A percentile compares a stretch with the other conserved stretches of the same genome.
Evolutionary conservation across 2,113 vertebrate genomes (phyloP).

Genomic region (Tringa solitaria): DNA sequence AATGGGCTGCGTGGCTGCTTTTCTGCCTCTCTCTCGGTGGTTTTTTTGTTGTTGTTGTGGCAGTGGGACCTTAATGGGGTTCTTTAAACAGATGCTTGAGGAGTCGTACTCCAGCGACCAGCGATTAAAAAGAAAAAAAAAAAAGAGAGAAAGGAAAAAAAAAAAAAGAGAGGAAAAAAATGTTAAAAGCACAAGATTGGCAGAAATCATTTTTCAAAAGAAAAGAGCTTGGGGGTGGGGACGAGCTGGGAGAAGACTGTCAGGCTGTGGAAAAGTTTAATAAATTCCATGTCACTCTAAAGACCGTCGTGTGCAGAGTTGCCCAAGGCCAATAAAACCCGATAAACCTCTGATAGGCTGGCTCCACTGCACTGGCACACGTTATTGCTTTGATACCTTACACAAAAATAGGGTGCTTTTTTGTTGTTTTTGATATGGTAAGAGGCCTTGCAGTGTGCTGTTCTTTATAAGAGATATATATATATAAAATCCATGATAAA

Average conservation of each 20-base stretch:
- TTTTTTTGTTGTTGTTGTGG: not conserved
- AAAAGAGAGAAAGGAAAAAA: too few species aligned
- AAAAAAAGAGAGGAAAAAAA: not conserved
- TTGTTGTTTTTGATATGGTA: conserved; percentile 53
- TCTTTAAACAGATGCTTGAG: conserved; percentile 30
- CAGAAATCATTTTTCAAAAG: conserved; percentile 58
- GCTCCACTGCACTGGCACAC: conserved; percentile 1
- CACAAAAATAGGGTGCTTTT: conserved; percentile 2
- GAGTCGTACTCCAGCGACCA: not conserved
- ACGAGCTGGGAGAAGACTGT: conserved; percentile 51
- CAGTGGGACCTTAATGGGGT: not conserved
- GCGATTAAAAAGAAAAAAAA: not conserved
- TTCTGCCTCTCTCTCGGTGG: not conserved
- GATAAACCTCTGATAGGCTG: conserved; percentile 54
- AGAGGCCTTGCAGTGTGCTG: conserved; percentile 46
- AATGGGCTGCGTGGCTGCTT: not conserved
- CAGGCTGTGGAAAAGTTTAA: conserved; percentile 65
- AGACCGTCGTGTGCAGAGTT: conserved; percentile 54
- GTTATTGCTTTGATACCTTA: conserved; percentile 30
- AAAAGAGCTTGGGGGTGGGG: conserved; percentile 40
- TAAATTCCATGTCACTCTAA: conserved; percentile 74
- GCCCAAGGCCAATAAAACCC: conserved; percentile 55
- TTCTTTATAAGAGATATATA: conserved; percentile 34
- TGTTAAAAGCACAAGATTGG: conserved; percentile 47
- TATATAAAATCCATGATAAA: conserved; percentile 35